Base-by-base conservation (phyloP, 2,888 invertebrate species). In the Argyresthia albistria region DNA sequence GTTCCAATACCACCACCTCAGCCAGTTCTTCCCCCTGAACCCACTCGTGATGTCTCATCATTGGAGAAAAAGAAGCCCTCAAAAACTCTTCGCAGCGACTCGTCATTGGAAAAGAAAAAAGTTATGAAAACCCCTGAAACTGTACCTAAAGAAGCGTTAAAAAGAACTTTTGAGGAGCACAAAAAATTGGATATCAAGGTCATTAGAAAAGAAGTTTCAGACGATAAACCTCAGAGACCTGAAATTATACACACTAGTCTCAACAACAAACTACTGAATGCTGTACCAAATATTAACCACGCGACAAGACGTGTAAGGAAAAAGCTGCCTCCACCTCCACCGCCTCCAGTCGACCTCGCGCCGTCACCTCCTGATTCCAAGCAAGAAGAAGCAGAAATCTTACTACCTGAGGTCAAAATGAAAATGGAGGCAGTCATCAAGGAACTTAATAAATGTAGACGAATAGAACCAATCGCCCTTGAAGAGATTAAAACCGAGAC, bases 371-470 rank as follows among this genome's bases (percentile, higher is more conserved):
- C 46, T 53, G 50, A 45, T 14, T 42, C 51, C 1, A 48, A 63
- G 59, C 35, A 14, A 35, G 76, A 79, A 53, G 76, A 78, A 10
- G 65, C 68, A 43, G 72, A 70, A 58, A 81, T 90, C 54, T 25
- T 25, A 25, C 25, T 25, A 25, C 83, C 87, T 47, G 87, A 90
- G 64, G 84, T 90, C 0, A 90, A 90, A 67, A 78, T 86, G 49
- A 90, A 89, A 65, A 91, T 91, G 90, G 88, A 90, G 61, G 90
- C 90, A 9, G 90, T 91, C 25, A 90, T 91, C 55, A 82, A 86
- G 47, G 90, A 90, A 66, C 69, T 91, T 3, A 80, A 79, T 57
- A 73, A 78, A 60, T 87, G 87, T 59, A 69, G 71, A 53, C 73
- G 78, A 57, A 65, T 67, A n/a, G 84, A 86, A 55, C 69, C 80